These are phyloP conservation scores for Formica aserva DNA, from an alignment of 2,888 invertebrate genomes.

Conservation along the genomic window DNA sequence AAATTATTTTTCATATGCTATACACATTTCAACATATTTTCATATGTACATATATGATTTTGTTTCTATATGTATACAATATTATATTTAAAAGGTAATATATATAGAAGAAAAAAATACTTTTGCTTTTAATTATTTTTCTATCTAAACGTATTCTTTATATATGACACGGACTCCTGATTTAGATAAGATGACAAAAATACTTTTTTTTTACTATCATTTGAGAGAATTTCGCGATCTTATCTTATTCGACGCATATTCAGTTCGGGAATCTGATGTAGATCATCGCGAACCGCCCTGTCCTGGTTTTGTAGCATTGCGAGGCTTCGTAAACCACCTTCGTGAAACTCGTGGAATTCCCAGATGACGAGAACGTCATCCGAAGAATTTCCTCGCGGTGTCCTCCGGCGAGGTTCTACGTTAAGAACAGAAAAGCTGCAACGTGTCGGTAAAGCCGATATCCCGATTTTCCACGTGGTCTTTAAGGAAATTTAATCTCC, in stretches of 20 bases:
- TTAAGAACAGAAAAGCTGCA: constrained; percentile 47
- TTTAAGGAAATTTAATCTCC: not conserved
- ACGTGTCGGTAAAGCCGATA: constrained; percentile 23
- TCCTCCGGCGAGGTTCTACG: constrained; percentile 27
- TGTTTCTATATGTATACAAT: not conserved
- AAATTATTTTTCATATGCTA: not conserved
- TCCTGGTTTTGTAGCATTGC: constrained; percentile 37
- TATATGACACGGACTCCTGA: not conserved
- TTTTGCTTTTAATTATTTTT: not conserved
- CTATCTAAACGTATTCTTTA: not conserved
- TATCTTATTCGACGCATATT: not conserved
- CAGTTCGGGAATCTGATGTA: not conserved
- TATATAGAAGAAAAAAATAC: not conserved
- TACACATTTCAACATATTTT: not conserved
- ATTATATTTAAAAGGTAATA: not conserved
- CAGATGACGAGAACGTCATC: constrained; percentile 55
- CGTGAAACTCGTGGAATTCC: constrained; percentile 51
- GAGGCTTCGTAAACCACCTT: not conserved
- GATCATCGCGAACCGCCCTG: not conserved
- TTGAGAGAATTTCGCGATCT: not conserved
- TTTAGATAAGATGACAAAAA: not conserved
- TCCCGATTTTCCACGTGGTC: not conserved
- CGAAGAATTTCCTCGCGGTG: constrained; percentile 66
- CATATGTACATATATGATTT: not conserved
- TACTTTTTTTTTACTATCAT: not conserved